Conservation (phyloP, 2,888 invertebrate species). For the Agrochola macilenta region DNA sequence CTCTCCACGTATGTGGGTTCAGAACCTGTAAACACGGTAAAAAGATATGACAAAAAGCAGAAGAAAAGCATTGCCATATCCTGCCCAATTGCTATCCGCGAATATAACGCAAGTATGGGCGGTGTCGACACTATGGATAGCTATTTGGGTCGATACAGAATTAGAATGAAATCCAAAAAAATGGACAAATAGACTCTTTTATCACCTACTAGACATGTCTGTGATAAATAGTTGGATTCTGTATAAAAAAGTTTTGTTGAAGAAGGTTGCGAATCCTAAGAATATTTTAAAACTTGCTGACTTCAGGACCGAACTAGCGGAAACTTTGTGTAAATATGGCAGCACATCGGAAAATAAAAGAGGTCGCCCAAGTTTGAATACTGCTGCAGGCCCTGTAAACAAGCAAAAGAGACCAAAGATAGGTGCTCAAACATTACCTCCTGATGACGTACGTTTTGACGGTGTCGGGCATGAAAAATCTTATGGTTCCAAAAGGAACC, state of each 20-base stretch:
- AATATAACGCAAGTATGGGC: slow-evolving; percentile 21
- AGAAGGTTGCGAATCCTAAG: background rate
- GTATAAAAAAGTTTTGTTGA: background rate
- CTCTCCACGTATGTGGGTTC: slow-evolving; percentile 10
- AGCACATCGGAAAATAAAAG: slow-evolving; percentile 23
- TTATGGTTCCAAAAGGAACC: slow-evolving; percentile 44
- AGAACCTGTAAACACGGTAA: slow-evolving; percentile 18
- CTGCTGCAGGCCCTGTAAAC: background rate
- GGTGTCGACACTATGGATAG: slow-evolving; percentile 9
- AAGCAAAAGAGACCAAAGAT: slow-evolving; percentile 14
- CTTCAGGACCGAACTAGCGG: slow-evolving; percentile 6
- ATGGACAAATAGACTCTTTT: background rate
- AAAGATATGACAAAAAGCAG: slow-evolving; percentile 17
- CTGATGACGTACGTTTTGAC: slow-evolving; percentile 22
- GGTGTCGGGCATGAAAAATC: slow-evolving; percentile 43
- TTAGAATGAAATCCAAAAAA: background rate
- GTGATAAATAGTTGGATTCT: background rate
- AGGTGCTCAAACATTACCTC: slow-evolving; percentile 15
- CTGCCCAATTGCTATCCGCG: slow-evolving; percentile 6
- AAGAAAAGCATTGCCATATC: slow-evolving; percentile 11
- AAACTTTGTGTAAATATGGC: slow-evolving; percentile 23
- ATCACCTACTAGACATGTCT: background rate
- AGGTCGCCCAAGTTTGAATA: slow-evolving; percentile 16
- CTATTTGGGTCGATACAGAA: background rate
- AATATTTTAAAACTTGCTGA: slow-evolving; percentile 12